These are phyloP conservation scores for Eutolmus rufibarbis DNA, from an alignment of 2,888 invertebrate species.

Conservation along the genomic window DNA sequence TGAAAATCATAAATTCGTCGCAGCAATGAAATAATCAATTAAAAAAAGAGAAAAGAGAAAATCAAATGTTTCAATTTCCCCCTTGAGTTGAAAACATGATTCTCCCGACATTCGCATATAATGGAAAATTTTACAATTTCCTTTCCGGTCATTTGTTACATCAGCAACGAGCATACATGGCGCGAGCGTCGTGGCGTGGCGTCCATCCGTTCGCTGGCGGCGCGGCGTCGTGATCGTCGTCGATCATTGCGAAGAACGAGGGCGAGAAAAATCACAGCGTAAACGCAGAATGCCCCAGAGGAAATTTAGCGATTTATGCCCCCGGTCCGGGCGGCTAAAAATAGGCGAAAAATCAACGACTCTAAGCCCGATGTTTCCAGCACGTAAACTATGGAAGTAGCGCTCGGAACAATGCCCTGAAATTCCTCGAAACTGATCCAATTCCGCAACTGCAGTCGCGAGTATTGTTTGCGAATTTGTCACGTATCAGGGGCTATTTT, in stretches of 20 bases:
- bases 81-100: background rate
- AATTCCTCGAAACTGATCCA: background rate
- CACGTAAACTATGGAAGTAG: background rate
- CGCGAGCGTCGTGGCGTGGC: background rate
- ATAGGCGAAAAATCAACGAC: background rate
- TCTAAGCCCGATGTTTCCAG: background rate
- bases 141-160: background rate
- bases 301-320: background rate
- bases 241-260: background rate
- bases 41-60: background rate
- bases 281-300: background rate
- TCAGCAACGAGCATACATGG: background rate
- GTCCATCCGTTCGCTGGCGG: background rate
- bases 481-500: background rate
- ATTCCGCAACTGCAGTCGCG: background rate
- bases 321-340: background rate
- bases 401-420: background rate
- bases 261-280: background rate
- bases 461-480: background rate
- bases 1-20: background rate
- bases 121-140: background rate
- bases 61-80: background rate
- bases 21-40: background rate
- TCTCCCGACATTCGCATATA: background rate
- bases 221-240: background rate